Percentiles rank a stretch among this genome's conserved stretches.
Evolutionary conservation across 2,113 vertebrate species (phyloP).

Genomic region (Sitta europaea): DNA sequence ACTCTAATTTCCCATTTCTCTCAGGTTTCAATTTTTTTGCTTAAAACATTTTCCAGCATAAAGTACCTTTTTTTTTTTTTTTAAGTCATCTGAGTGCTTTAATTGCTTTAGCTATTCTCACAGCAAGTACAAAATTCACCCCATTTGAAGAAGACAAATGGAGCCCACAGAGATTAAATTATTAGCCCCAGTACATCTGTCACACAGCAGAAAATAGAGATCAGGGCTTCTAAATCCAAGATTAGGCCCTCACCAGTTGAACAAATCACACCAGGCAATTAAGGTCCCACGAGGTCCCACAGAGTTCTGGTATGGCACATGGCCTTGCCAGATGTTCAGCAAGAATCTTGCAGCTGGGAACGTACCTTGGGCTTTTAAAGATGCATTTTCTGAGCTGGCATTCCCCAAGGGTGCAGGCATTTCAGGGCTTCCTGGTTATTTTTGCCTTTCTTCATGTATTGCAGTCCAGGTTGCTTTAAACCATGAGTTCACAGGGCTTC

Average conservation of each 20-base stretch:
- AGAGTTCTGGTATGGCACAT: background rate
- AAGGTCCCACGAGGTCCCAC: background rate
- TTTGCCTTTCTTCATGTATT: background rate
- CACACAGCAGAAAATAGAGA: background rate
- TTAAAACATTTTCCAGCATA: background rate
- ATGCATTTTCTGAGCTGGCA: background rate
- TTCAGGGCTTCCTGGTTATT: background rate
- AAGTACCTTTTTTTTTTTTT: background rate
- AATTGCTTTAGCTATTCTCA: background rate
- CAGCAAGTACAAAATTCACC: background rate
- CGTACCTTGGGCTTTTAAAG: background rate
- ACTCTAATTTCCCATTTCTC: background rate
- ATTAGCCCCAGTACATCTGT: background rate
- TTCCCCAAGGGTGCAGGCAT: background rate
- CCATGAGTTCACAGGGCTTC: background rate
- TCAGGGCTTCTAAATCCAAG: background rate
- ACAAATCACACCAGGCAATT: background rate
- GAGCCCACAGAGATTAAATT: background rate
- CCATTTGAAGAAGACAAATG: background rate
- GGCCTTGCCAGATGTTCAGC: background rate
- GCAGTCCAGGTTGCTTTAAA: background rate
- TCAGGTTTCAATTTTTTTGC: background rate
- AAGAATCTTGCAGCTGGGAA: background rate
- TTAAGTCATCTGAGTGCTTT: background rate
- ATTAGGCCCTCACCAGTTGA: background rate